phyloP scores from a whole-genome alignment of 2,888 invertebrate genomes.

The Himalopsyche japonica region DNA sequence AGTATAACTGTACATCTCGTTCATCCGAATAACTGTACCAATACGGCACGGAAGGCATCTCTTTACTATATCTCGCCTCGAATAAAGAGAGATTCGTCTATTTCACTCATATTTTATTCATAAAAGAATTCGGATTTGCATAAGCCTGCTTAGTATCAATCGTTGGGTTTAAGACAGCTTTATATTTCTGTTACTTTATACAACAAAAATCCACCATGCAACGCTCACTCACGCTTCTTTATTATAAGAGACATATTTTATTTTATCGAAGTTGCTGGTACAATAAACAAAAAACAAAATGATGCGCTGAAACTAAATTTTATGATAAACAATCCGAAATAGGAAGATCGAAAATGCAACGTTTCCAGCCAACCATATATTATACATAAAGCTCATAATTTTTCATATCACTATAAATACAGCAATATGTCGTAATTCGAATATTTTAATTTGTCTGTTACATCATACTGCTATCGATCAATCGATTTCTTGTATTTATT shows the following conservation, averaged over 20 bases:
- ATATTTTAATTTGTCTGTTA: no score
- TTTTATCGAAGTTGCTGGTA: no score
- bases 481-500: no score
- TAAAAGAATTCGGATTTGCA: neutral
- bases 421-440: no score
- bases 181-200: neutral
- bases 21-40: neutral
- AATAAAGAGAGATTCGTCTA: neutral
- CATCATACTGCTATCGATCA: no score
- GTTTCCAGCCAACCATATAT: no score
- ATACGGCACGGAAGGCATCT: neutral
- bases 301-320: no score
- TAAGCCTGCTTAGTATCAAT: neutral
- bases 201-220: neutral
- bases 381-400: no score
- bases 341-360: no score
- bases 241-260: neutral
- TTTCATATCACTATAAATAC: no score
- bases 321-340: no score
- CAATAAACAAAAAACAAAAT: no score
- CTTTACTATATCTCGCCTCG: neutral
- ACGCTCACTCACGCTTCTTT: neutral
- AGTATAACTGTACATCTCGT: neutral
- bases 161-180: neutral
- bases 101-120: constrained; percentile 9